Base-by-base conservation (phyloP, 2,888 invertebrate genomes). In the Trissoscelio sp. region DNA sequence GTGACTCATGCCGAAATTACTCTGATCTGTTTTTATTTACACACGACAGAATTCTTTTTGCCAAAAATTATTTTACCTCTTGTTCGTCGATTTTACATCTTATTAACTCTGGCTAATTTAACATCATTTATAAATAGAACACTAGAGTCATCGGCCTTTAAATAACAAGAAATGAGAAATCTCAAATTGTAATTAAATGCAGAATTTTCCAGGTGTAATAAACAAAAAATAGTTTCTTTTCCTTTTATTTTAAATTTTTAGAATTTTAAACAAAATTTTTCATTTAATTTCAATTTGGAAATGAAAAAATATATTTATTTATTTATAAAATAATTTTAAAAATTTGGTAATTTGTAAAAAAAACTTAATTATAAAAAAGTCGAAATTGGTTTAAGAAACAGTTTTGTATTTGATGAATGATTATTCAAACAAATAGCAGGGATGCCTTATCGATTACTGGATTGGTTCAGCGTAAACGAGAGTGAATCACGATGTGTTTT, bases 401-500 rank as follows among this genome's bases (percentile, higher is more conserved):
- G 6, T 9, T 9, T 34, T 9, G 11, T 44, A 9, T 18, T 46
- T 46, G 18, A 46, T 3, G 22, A 37, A 31, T 22, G 53, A 66
- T 66, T 37, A 28, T 53, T 66, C 28, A 42, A 67, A 53, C 22
- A 70, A 70, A 58, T 22, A 46, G 2, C 16, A 12, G 11, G n/a
- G 39, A 58, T 39, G 28, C 37, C 22, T 70, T 58, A 58, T 70
- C 70, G 55, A 58, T 70, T 70, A 70, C 57, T 58, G 46, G 46
- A 58, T 70, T 31, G n/a, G 28, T 57, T 69, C 34, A 16, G 6
- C 0, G 46, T 48, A 58, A 48, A 34, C 31, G 48, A 24, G 18
- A 58, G 48, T 70, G 72, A 72, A 60, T 72, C 72, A 60, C 31
- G 14, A 7, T 12, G 11, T 34, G 37, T 34, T 60, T 70, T 48